phyloP scores from a whole-genome alignment of 1,140 invertebrate species.

The Lepeophtheirus salmonis region DNA sequence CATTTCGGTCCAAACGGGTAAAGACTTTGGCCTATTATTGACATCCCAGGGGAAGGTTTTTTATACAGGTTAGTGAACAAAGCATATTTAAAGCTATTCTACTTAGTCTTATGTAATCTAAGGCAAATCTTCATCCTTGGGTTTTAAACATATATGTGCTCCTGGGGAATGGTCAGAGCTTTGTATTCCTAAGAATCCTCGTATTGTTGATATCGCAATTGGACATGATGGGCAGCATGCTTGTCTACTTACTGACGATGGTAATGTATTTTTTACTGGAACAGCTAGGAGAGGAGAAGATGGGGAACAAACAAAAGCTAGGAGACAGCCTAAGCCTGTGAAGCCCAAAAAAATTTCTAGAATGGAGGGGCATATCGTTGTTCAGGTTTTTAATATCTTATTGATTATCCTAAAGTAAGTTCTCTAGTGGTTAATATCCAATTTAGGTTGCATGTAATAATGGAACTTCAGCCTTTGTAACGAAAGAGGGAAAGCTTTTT shows the following conservation, averaged over 20 bases:
- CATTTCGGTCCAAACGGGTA: constrained; percentile 44
- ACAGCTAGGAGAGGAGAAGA: constrained; percentile 80
- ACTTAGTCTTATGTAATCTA: too few relatives aligned
- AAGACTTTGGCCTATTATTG: constrained; percentile 61
- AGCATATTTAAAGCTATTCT: too few relatives aligned
- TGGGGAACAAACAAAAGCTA: constrained; percentile 55
- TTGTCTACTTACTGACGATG: constrained; percentile 68
- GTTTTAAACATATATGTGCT: constrained; percentile 22
- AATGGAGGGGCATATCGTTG: constrained; percentile 47
- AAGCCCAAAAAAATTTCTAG: constrained; percentile 82
- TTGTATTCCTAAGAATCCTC: constrained; percentile 48
- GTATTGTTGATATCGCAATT: constrained; percentile 54
- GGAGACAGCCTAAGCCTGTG: constrained; percentile 66
- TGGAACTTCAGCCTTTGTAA: constrained; percentile 77
- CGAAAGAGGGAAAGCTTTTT: constrained; percentile 61
- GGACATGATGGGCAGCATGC: constrained; percentile 85
- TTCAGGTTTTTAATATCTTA: background rate
- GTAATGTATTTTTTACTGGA: constrained; percentile 65
- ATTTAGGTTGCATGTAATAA: constrained; percentile 74
- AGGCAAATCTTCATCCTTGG: constrained; percentile 19
- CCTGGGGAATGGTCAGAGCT: constrained; percentile 54
- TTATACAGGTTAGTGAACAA: constrained; percentile 14
- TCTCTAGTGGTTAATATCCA: too few relatives aligned
- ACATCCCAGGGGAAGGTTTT: constrained; percentile 52
- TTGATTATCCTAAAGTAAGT: background rate